phyloP scores from a whole-genome alignment of 2,113 vertebrate species.

The Rostratula benghalensis region DNA sequence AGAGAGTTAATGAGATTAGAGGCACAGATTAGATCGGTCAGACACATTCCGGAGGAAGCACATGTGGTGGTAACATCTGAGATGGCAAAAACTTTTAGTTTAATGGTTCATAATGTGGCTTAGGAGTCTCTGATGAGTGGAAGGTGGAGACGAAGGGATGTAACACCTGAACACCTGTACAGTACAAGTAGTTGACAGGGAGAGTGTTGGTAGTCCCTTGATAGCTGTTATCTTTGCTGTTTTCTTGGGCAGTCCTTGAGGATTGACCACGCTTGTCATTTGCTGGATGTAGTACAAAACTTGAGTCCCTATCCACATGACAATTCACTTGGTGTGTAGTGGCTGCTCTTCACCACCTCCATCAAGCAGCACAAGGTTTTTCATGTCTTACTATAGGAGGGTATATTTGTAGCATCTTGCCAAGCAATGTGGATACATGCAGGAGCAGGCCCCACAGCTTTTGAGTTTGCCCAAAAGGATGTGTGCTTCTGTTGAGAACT shows the following conservation, averaged over 20 bases:
- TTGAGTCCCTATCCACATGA: not conserved
- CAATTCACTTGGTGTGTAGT: not conserved
- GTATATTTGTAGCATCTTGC: not conserved
- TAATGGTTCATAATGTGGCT: not conserved
- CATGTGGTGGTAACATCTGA: not conserved
- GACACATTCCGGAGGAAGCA: not conserved
- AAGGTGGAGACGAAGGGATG: not conserved
- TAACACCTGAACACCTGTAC: not conserved
- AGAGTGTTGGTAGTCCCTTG: not conserved
- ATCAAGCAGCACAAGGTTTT: not conserved
- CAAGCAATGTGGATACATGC: not conserved
- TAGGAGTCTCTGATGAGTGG: not conserved
- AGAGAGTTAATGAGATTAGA: not conserved
- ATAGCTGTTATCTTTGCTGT: not conserved
- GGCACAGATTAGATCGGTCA: not conserved
- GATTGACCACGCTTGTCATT: not conserved
- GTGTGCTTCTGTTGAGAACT: not conserved
- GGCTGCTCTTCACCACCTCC: not conserved
- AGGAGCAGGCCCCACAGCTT: not conserved
- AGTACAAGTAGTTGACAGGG: not conserved
- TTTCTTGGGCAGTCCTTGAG: not conserved
- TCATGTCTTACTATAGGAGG: not conserved
- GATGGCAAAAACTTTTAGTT: not conserved
- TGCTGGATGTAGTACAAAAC: not conserved
- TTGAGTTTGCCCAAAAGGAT: not conserved